phyloP scores from a whole-genome alignment of 1,140 invertebrate genomes.

The Marisa cornuarietis region DNA sequence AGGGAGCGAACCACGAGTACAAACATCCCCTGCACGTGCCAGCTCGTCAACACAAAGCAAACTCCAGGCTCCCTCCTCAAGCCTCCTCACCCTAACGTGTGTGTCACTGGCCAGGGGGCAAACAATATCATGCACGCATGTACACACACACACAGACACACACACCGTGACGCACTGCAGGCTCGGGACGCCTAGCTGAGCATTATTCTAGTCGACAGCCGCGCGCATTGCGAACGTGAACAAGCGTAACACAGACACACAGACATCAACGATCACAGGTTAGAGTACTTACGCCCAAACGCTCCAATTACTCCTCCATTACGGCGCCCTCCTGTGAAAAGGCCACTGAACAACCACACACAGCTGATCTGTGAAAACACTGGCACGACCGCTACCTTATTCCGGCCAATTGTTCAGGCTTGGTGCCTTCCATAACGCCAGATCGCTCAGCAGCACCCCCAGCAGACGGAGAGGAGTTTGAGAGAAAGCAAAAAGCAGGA shows the following conservation, averaged over 20 bases:
- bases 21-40: too few species aligned
- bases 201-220: neutral
- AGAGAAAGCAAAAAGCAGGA: neutral
- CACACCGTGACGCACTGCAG: neutral
- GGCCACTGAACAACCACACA: neutral
- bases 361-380: neutral
- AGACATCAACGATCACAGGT: neutral
- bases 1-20: too few species aligned
- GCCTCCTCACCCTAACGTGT: neutral
- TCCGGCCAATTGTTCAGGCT: constrained; percentile 1
- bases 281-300: constrained; percentile 1
- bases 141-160: neutral
- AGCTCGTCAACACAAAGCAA: too few species aligned
- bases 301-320: constrained; percentile 2
- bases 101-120: neutral
- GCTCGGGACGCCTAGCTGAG: neutral
- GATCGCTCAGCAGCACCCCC: too few species aligned
- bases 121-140: constrained; percentile 1
- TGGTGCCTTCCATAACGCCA: constrained; percentile 3
- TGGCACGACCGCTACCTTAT: neutral
- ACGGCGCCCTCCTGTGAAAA: constrained; percentile 6
- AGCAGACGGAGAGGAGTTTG: neutral
- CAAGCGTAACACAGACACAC: neutral
- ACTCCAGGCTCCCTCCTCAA: neutral
- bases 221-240: neutral